Evolutionary conservation across 2,888 invertebrate genomes (phyloP).

Genomic region (Tetragonisca angustula): DNA sequence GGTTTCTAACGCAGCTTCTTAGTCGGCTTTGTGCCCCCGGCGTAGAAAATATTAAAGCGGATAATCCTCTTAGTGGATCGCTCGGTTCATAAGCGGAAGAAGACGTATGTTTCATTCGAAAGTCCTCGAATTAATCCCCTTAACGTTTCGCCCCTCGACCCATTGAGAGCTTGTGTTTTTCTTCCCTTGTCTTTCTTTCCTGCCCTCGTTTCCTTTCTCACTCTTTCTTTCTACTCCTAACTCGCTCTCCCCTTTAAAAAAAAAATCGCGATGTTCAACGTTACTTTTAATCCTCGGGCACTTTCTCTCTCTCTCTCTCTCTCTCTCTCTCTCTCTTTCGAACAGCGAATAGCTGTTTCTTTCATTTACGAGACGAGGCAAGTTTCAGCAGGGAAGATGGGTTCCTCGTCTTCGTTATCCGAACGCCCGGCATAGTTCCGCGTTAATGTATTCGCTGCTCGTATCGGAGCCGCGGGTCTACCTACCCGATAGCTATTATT

Average conservation of each 20-base stretch:
- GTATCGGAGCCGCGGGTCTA: conserved; percentile 27
- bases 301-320: no score
- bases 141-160: neutral
- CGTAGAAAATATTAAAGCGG: conserved; percentile 48
- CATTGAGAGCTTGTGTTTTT: neutral
- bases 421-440: conserved; percentile 39
- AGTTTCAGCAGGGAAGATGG: conserved; percentile 9
- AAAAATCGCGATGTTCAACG: neutral
- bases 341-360: neutral
- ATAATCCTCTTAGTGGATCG: conserved; percentile 56
- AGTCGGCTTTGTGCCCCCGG: conserved; percentile 28
- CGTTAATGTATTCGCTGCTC: conserved; percentile 44
- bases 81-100: conserved; percentile 34
- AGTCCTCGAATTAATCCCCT: conserved; percentile 30
- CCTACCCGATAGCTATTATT: conserved; percentile 51
- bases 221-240: neutral
- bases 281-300: neutral
- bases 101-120: conserved; percentile 31
- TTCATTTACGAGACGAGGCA: neutral
- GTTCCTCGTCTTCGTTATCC: conserved; percentile 33
- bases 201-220: neutral
- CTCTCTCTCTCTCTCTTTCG: no score
- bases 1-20: conserved; percentile 39
- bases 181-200: no score
- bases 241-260: neutral